Base-by-base conservation (phyloP, 2,888 invertebrate genomes). In the Melanchra persicariae region DNA sequence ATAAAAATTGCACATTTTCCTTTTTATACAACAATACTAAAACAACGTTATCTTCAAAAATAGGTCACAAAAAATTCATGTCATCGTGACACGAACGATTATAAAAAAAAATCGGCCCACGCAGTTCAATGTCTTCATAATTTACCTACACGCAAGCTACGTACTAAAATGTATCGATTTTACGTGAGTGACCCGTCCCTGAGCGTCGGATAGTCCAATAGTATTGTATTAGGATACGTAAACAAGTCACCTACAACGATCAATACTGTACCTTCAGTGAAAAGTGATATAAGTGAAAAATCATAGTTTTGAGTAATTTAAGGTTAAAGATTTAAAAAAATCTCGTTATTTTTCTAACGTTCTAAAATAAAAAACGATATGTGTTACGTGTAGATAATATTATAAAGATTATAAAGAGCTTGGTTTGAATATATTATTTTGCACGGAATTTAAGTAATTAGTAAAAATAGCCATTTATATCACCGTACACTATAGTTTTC, bases 141-240 rank as follows among this genome's bases (percentile, higher is more conserved):
- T 84, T 82, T 84, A 85, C 81, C 72, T 77, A 78, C 77, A 84
- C 82, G 81, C 84, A 67, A 77, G 57, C 60, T 54, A 73, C 80
- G 69, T 72, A 80, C 79, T 76, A 79, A 85, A 85, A 69, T 74
- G 30, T 85, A 85, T 85, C 81, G 91, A 92, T 92, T 91, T 86
- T 86, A 82, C 85, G 77, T 81, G 83, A 83, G 74, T 86, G 87
- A 87, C 88, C 89, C 85, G 91, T 85, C 91, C 90, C 87, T 91
- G 91, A 88, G 86, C 89, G 84, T 71, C 70, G 85, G 76, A 83
- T 86, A 87, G 83, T 82, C 83, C 85, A 85, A 86, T 83, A 85
- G 83, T 88, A 84, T 89, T 87, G 87, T 89, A 87, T 91, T 92
- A 91, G 90, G 87, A 90, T 82, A 87, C 88, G 91, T 89, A 91